Base-by-base conservation (phyloP, 1,140 invertebrate genomes). In the Drosophila trapezifrons region DNA sequence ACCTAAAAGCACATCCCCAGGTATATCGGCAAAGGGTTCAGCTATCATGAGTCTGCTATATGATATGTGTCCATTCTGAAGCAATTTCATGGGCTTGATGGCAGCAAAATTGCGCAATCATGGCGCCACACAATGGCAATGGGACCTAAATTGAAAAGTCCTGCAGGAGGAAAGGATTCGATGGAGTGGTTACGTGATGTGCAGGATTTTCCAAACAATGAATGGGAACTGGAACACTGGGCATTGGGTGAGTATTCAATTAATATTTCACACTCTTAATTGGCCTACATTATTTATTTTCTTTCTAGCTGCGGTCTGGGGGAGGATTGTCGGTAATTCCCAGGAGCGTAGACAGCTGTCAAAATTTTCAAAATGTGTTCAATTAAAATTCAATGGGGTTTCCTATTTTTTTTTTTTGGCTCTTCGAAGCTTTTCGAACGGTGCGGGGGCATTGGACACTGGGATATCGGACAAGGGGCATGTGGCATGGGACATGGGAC, bases 201-300 rank as follows among this genome's bases (percentile, higher is more conserved):
- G 29, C 13, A 17, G 49, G 43, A 25, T 18, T 47, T 38, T 18
- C 27, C 27, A 6, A 15, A 8, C 38, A 18, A 13, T 47, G n/a
- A 25, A 45, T 63, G 56, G 42, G 59, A 62, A 62, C 32, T 55
- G 37, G 25, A 75, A 65, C 70, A 76, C 43, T 58, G 60, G 40
- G 8, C 32, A 27, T 38, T 51, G 52, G 72, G 22, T 54, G 22
- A 20, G 42, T 59, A 13, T 69, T 87, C 63, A 87, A 87, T 86
- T 73, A 86, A 82, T 86, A 86, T 87, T 86, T 87, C 71, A 79
- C 75, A 73, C 71, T 52, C 58, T 83, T 86, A 77, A 86, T 87
- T 87, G 63, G 8, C 54, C 60, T 69, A 65, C 73, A 73, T 86
- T 78, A 82, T 83, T 72, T 46, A 58, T 59, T 38, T 75, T 5